A percentile compares a stretch with the other conserved stretches of the same genome.
Evolutionary conservation across 1,140 invertebrate species (phyloP).

Genomic region (Ceratina australensis): DNA sequence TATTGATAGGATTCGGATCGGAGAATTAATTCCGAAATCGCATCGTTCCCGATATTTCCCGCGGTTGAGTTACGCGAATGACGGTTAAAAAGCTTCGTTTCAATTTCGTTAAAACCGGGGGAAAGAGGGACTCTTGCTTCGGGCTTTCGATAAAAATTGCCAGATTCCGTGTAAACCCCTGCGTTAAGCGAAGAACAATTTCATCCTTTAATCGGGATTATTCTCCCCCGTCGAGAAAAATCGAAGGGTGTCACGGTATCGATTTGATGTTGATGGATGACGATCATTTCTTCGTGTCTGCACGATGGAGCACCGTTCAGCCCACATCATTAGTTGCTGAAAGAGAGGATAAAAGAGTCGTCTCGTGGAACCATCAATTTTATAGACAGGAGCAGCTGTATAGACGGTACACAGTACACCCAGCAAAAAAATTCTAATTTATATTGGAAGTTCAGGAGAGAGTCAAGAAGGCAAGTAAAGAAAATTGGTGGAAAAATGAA

Average conservation of each 20-base stretch:
- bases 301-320: slow-evolving; percentile 21
- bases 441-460: background rate
- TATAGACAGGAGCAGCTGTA: slow-evolving; percentile 25
- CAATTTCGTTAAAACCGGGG: no score
- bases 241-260: slow-evolving; percentile 27
- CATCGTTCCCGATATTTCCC: no score
- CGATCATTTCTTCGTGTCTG: slow-evolving; percentile 25
- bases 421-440: slow-evolving; percentile 5
- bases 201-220: background rate
- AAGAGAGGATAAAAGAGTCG: slow-evolving; percentile 38
- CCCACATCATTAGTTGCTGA: slow-evolving; percentile 46
- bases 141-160: no score
- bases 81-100: no score
- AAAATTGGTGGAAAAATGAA: no score
- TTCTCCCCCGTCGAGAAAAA: slow-evolving; percentile 9
- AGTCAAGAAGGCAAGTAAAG: no score
- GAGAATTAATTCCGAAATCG: background rate
- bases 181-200: no score
- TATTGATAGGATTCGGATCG: background rate
- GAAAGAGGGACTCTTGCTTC: no score
- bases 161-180: no score
- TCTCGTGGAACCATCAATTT: slow-evolving; percentile 44
- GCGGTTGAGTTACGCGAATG: no score
- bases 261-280: slow-evolving; percentile 52
- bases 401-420: no score